Evolutionary conservation across 2,888 invertebrate genomes (phyloP).

Genomic region (Loripinus fragilis): DNA sequence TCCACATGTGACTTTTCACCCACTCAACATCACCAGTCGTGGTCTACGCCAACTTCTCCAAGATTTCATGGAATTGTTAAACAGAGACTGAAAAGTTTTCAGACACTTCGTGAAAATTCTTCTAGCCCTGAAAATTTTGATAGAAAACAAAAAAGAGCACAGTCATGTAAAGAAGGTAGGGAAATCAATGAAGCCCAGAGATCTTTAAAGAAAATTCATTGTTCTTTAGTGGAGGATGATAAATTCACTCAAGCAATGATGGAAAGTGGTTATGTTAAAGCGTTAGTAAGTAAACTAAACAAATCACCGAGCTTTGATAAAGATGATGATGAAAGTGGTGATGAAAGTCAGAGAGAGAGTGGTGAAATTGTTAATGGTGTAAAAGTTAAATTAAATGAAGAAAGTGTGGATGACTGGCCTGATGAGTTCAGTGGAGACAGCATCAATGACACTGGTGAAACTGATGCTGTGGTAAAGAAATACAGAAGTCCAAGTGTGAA

Average conservation of each 20-base stretch:
- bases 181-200: constrained; percentile 26
- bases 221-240: constrained; percentile 53
- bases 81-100: constrained; percentile 67
- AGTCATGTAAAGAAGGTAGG: constrained; percentile 6
- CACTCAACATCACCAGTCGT: constrained; percentile 51
- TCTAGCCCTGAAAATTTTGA: neutral
- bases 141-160: neutral
- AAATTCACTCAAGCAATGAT: constrained; percentile 63
- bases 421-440: neutral
- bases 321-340: neutral
- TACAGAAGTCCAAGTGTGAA: constrained; percentile 4
- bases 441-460: neutral
- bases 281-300: constrained; percentile 71
- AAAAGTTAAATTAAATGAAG: neutral
- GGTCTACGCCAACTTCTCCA: constrained; percentile 72
- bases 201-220: constrained; percentile 48
- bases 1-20: constrained; percentile 61
- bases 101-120: constrained; percentile 40
- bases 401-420: constrained; percentile 1
- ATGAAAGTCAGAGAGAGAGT: neutral
- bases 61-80: constrained; percentile 71
- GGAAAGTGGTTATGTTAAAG: constrained; percentile 71
- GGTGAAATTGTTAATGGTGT: constrained; percentile 7
- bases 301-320: constrained; percentile 21
- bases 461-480: neutral